These are phyloP conservation scores for Trichacis sp. DNA, from an alignment of 2,888 invertebrate species.

Conservation along the genomic window DNA sequence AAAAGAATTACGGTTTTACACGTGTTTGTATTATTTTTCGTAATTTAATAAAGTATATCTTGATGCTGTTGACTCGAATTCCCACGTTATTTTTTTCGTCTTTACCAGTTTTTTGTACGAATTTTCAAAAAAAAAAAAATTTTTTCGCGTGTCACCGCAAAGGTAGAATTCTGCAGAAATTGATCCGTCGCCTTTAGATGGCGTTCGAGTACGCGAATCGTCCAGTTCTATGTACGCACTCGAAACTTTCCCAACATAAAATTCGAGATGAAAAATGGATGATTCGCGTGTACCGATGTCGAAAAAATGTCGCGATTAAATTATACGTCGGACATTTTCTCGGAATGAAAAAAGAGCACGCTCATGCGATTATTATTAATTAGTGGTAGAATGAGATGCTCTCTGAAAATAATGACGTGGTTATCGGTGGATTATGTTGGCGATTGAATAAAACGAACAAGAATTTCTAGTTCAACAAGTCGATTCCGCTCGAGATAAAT, in stretches of 20 bases:
- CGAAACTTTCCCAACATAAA: background rate
- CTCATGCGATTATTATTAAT: conserved; percentile 24
- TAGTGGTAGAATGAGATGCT: conserved; percentile 27
- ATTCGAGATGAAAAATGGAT: background rate
- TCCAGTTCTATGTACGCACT: no score
- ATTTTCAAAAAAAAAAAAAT: no score
- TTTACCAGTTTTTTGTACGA: no score
- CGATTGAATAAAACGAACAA: conserved; percentile 33
- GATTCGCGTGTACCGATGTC: background rate
- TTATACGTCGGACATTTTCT: background rate
- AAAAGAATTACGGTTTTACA: conserved; percentile 41
- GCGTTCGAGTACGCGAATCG: background rate
- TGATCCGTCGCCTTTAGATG: background rate
- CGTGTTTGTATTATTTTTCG: conserved; percentile 55
- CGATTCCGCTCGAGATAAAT: conserved; percentile 28
- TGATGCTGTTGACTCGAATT: conserved; percentile 51
- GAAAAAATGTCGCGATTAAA: background rate
- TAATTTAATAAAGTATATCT: conserved; percentile 62
- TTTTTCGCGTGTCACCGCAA: no score
- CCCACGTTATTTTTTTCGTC: no score
- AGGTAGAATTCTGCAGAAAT: background rate
- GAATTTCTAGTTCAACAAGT: conserved; percentile 40
- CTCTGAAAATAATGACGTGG: conserved; percentile 30
- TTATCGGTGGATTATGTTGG: conserved; percentile 26
- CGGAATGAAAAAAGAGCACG: background rate